Conservation (phyloP, 1,140 invertebrate genomes). For the Lasioglossum baleicum region DNA sequence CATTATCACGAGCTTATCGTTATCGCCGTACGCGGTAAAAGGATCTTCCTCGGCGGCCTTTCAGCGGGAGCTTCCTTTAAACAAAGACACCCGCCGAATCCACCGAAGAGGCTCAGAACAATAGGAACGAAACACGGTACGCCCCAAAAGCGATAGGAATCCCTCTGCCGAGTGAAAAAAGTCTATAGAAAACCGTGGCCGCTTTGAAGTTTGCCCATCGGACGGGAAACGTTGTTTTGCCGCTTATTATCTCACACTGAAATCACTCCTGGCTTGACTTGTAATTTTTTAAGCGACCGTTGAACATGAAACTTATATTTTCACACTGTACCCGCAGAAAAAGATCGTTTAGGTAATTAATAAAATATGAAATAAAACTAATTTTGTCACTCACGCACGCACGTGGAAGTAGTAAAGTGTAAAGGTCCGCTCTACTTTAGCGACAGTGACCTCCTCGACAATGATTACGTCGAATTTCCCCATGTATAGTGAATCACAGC, state of each 20-base stretch:
- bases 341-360: too few relatives aligned
- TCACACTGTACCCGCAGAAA: too few relatives aligned
- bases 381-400: too few relatives aligned
- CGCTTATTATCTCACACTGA: not conserved
- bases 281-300: not conserved
- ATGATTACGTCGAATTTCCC: too few relatives aligned
- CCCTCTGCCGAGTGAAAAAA: not conserved
- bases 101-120: not conserved
- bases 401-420: too few relatives aligned
- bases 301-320: too few relatives aligned
- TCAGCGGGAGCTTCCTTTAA: slow-evolving; percentile 20
- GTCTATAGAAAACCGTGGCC: not conserved
- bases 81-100: slow-evolving; percentile 6
- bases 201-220: not conserved
- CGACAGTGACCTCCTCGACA: too few relatives aligned
- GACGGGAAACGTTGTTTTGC: not conserved
- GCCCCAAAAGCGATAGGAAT: not conserved
- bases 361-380: too few relatives aligned
- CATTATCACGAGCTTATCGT: slow-evolving; percentile 58
- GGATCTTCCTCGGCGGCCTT: slow-evolving; percentile 24
- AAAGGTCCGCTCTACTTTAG: too few relatives aligned
- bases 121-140: not conserved
- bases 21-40: slow-evolving; percentile 46
- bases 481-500: too few relatives aligned
- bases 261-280: not conserved